Base-by-base conservation (phyloP, 1,140 invertebrate genomes). In the Leptopilina boulardi region DNA sequence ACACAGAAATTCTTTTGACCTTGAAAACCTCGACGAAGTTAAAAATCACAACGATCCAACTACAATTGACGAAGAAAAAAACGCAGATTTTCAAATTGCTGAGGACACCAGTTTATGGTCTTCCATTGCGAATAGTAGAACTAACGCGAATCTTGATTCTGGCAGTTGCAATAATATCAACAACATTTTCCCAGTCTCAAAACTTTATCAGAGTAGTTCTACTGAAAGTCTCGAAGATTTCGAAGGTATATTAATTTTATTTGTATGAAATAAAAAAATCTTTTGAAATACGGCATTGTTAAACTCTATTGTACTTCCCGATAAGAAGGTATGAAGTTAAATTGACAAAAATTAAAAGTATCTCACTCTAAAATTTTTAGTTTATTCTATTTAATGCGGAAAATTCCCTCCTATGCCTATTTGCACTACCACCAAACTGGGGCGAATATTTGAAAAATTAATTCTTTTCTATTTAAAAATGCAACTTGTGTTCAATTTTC, bases 141-240 rank as follows among this genome's bases (percentile, higher is more conserved):
- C 84, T 56, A 87, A 87, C 72, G 84, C 86, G 23, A 85, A 86
- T 42, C 23, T 77, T 44, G 84, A 87, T 41, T 75, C 79, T 23
- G 86, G 84, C 59, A 70, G 30, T 26, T 81, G 59, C 26, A 79
- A 78, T 51, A 90, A 88, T 76, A 84, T 87, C 73, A 91, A 91
- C 80, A 90, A 91, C 82, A 91, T 90, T 79, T 79, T 91, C 13
- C 83, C 87, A 8, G 77, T 83, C n/a, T 82, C 88, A 0, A 85
- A 77, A 77, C 82, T 87, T 51, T 87, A 82, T 47, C 86, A 79
- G 15, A 90, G 80, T 77, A 90, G 84, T 56, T 91, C 91, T 0
- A 79, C 87, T 26, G 90, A 91, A 66, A 91, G 90, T 80, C 79
- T 92, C 42, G 85, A 83, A 8, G 90, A 91, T 80, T 91, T 87